Base-by-base conservation (phyloP, 2,888 invertebrate genomes). In the Boloria selene region DNA sequence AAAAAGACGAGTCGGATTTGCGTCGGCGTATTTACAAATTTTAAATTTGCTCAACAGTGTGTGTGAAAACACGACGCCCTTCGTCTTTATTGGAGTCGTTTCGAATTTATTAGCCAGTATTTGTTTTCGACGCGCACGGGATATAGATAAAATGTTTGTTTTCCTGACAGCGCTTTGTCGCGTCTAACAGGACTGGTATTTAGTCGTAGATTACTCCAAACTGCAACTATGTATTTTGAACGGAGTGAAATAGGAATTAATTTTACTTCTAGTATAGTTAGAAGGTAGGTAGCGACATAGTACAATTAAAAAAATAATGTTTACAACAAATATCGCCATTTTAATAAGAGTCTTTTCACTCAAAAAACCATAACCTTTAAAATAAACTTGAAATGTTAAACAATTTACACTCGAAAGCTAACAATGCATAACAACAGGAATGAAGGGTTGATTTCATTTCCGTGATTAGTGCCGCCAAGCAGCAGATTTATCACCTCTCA, bases 401-500 rank as follows among this genome's bases (percentile, higher is more conserved):
- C 61, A 65, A 83, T 86, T 81, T 81, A 84, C 82, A 77, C 78
- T 78, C 77, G 80, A 81, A 80, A 79, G 79, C 79, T 70, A 65
- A 70, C 64, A 69, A 67, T 64, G 59, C 49, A 54, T 55, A 67
- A 56, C 62, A 65, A 64, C 61, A 69, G 60, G 62, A 65, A 81
- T 80, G 81, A 87, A 86, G 87, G 86, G 87, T 88, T 87, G 87
- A 83, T 86, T 85, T 85, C 85, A 85, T 90, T 86, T 88, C 86
- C 86, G 81, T 87, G 86, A 88, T 89, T 85, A 86, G 86, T 83
- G 82, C 80, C 74, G 79, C 77, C 77, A 81, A 74, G 82, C 73
- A 75, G 73, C 77, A 88, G 87, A 90, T 91, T 90, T 90, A 90
- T 89, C 82, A 81, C 82, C 83, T 84, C 82, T 72, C 75, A 78